Base-by-base conservation (phyloP, 2,113 vertebrate genomes). In the Psilopogon haemacephalus region DNA sequence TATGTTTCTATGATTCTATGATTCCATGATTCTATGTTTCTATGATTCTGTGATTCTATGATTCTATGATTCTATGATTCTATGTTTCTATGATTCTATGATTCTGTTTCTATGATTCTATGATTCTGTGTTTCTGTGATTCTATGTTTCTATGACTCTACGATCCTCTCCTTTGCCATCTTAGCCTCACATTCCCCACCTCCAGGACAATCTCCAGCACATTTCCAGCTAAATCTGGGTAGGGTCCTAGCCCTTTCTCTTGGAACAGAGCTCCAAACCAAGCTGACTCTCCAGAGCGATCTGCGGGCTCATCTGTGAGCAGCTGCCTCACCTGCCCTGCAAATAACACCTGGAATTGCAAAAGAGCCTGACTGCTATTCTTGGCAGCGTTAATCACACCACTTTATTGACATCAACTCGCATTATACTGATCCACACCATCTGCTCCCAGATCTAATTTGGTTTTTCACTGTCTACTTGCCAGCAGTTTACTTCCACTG, bases 361-460 rank as follows among this genome's bases (percentile, higher is more conserved):
- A 90, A 71, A 90, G 90, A 81, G 81, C 35, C 3, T 48, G 86
- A 90, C 83, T 86, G 83, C 90, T 94, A 92, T 68, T 95, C 90
- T 96, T 95, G 94, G 92, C 92, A 94, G 73, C 3, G 5, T 95
- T 96, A 96, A 95, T 96, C 95, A 94, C 38, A 4, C 62, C 21
- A 23, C 86, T 88, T 94, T 96, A 92, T 86, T 93, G 94, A 95
- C 90, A 95, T 96, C 96, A 95, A 72, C 90, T 96, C 93, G 65
- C 86, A 88, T 96, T 96, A 96, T 80, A 84, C 86, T 96, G 96
- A 96, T 95, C 96, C 88, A 93, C 88, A 93, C 94, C 96, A 96
- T 92, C 92, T 96, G 96, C 86, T 84, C 92, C 65, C 83, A 93
- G 96, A 94, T 94, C 86, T 96, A 95, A 96, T 96, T 96, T 95